A percentile compares a stretch with the other conserved stretches of the same genome.
Conservation (phyloP, 2,113 vertebrate species). For the Gymnorhina tibicen region DNA sequence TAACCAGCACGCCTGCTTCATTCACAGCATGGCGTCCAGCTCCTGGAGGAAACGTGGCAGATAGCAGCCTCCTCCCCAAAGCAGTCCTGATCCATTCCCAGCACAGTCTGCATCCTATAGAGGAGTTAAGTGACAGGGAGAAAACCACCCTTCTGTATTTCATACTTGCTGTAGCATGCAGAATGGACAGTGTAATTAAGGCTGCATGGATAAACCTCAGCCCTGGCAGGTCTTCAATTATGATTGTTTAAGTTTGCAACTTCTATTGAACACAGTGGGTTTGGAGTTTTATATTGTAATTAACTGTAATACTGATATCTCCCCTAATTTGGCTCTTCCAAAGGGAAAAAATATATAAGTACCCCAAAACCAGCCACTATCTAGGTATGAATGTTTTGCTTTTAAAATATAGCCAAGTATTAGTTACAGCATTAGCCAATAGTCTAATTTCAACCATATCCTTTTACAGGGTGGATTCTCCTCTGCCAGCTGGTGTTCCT, state of each 20-base stretch:
- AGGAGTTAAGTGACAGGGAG: not conserved
- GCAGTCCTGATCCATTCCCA: not conserved
- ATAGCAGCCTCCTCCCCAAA: not conserved
- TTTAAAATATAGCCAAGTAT: not conserved
- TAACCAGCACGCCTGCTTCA: not conserved
- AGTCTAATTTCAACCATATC: constrained; percentile 10
- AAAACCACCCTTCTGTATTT: not conserved
- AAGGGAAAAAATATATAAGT: not conserved
- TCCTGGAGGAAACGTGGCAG: not conserved
- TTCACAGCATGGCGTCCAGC: not conserved
- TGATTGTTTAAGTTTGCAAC: not conserved
- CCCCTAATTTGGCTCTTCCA: not conserved
- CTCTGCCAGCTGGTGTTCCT: not conserved
- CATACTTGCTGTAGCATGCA: not conserved
- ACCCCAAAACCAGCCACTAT: not conserved
- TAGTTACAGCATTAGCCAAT: not conserved
- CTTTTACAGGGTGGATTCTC: constrained; percentile 55
- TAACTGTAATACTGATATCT: not conserved
- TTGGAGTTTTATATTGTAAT: not conserved
- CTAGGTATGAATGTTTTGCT: not conserved
- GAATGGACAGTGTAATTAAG: accelerated
- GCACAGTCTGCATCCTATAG: not conserved
- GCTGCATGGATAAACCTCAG: not conserved
- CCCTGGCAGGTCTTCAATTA: not conserved
- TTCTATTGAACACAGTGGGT: not conserved